Evolutionary conservation across 2,113 vertebrate species (phyloP), one percentile per base, ranked within the genome.

Genomic region (Phaethon lepturus): DNA sequence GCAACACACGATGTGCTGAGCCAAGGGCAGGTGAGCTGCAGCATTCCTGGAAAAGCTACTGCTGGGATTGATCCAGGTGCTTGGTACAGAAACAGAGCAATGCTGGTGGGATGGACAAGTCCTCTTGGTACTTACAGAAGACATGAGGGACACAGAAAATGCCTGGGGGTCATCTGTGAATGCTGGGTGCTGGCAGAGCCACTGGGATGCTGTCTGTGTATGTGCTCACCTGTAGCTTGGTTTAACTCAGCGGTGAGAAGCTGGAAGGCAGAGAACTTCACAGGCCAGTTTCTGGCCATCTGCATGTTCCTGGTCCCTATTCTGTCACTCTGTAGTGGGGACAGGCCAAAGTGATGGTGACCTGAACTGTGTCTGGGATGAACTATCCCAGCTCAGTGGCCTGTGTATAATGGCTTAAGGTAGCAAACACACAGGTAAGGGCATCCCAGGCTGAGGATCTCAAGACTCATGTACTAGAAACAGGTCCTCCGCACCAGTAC

Each of bases 1-100:
- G 33, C 4, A 6, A 50, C 35, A 8, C 10, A 17, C 0, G 0
- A 55, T 5, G 26, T 0, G 1, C 53, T 62, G 56, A 35, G 45
- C 35, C 50, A 52, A 60, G 28, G 71, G n/a, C 58, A 49, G 49
- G 50, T 47, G 58, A 72, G 40, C 50, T 75, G 52, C 7, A 5
- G 44, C 29, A 12, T 60, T 33, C 63, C 31, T 50, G 73, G 76
- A 67, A 76, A 84, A 80, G 26, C n/a, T 55, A 11, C 58, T 13
- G 56, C 50, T 66, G 66, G 40, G 16, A 69, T 18, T 44, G 59
- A 84, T 63, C 68, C 44, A 77, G 40, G n/a, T 15, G 33, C 58
- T 73, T 0, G 2, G 72, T 40, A n/a, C 58, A 80, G 80, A 69
- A 76, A 68, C 28, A 60, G 28, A 17, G 84, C 29, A 6, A 52